phyloP scores from a whole-genome alignment of 2,113 vertebrate species.

The Tylochromis polylepis region DNA sequence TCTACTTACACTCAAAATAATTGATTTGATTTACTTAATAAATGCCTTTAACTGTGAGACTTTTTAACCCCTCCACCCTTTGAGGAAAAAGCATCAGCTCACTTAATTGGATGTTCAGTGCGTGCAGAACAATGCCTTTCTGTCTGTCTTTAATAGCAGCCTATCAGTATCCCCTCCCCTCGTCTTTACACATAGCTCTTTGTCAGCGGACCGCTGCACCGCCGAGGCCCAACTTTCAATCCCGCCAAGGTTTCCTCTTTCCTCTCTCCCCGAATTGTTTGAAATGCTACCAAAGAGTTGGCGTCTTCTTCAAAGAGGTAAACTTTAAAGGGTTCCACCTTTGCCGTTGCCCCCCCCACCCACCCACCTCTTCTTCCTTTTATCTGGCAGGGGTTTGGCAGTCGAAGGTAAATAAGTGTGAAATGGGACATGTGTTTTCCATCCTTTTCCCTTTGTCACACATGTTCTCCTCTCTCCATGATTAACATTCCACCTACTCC shows the following conservation, averaged over 20 bases:
- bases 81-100: not conserved
- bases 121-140: not conserved
- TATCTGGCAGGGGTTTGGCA: slow-evolving; percentile 67
- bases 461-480: slow-evolving; percentile 62
- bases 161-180: not conserved
- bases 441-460: slow-evolving; percentile 71
- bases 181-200: slow-evolving; percentile 38
- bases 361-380: slow-evolving; percentile 20
- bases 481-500: slow-evolving; percentile 70
- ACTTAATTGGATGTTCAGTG: not conserved
- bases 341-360: slow-evolving; percentile 11
- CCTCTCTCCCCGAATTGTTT: slow-evolving; percentile 43
- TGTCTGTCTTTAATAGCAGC: not conserved
- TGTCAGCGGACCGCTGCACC: slow-evolving; percentile 19
- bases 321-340: slow-evolving; percentile 64
- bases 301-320: slow-evolving; percentile 60
- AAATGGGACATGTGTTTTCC: slow-evolving; percentile 78
- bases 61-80: no score
- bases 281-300: slow-evolving; percentile 61
- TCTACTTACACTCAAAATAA: not conserved
- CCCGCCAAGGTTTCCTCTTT: slow-evolving; percentile 50
- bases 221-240: slow-evolving; percentile 10
- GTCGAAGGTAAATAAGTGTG: slow-evolving; percentile 76
- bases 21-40: not conserved
- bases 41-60: not conserved